Evolutionary conservation across 2,113 vertebrate genomes (phyloP).

Genomic region (Penelope pileata): DNA sequence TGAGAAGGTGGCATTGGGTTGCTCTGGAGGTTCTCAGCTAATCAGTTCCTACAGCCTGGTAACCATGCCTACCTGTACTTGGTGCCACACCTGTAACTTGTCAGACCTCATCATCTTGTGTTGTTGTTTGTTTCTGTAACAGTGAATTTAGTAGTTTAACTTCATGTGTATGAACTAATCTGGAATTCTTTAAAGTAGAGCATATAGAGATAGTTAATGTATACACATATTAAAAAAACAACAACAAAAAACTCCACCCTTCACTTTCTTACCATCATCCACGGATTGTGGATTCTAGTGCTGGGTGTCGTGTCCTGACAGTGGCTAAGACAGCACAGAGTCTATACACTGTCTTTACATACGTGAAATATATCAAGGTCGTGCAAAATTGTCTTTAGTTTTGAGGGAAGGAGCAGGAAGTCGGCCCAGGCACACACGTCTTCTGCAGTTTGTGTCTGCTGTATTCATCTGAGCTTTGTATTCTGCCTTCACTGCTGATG

Average conservation of each 20-base stretch:
- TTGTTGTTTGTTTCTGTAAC: neutral
- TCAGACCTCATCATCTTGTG: neutral
- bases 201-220: neutral
- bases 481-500: neutral
- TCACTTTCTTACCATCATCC: neutral
- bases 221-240: neutral
- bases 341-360: neutral
- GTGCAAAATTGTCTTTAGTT: neutral
- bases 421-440: neutral
- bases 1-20: neutral
- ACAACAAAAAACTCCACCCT: neutral
- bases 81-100: neutral
- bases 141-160: neutral
- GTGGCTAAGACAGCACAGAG: neutral
- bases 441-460: neutral
- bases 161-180: neutral
- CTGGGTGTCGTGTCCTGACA: neutral
- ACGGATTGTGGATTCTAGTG: neutral
- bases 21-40: neutral
- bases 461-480: neutral
- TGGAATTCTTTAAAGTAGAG: neutral
- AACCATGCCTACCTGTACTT: rapidly evolving
- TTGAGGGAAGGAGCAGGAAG: neutral
- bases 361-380: neutral
- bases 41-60: neutral